A percentile compares a stretch with the other conserved stretches of the same genome.
phyloP scores from a whole-genome alignment of 2,113 vertebrate genomes.

The Phylloscopus trochilus region DNA sequence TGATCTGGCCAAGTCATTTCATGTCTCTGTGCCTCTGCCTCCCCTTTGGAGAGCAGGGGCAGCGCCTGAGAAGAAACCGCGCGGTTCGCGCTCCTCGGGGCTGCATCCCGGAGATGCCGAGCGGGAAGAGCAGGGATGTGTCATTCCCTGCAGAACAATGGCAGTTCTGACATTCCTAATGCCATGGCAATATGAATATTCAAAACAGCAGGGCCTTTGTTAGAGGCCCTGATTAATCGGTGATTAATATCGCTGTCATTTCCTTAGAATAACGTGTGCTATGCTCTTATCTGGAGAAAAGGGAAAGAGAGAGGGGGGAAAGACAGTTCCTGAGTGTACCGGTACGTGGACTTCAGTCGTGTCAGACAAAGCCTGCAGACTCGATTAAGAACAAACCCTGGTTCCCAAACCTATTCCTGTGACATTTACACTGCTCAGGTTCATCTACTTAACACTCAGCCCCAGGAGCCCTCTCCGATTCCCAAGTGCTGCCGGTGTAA shows the following conservation, averaged over 20 bases:
- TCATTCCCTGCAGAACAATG: constrained; percentile 4
- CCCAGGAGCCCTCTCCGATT: background rate
- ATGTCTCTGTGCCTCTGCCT: constrained; percentile 22
- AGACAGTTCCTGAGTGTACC: background rate
- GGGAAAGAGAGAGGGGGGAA: background rate
- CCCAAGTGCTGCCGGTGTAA: background rate
- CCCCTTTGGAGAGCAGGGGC: background rate
- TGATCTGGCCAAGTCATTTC: constrained; percentile 23
- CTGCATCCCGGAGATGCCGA: background rate
- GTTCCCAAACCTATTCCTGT: constrained; percentile 15
- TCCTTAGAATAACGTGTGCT: constrained; percentile 31
- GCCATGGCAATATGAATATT: constrained; percentile 36
- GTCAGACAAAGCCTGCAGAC: constrained; percentile 7
- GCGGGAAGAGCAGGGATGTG: background rate
- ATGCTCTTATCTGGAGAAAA: background rate
- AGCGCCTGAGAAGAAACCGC: background rate
- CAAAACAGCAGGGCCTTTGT: constrained; percentile 16
- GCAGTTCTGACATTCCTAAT: constrained; percentile 7
- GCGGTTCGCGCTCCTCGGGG: rapidly evolving
- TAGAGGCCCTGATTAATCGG: constrained; percentile 7
- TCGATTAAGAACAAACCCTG: background rate
- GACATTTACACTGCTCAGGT: background rate
- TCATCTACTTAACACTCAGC: constrained; percentile 3
- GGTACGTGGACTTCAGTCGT: rapidly evolving
- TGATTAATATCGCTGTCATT: constrained; percentile 32